Percentiles rank a stretch among this genome's conserved stretches.
Evolutionary conservation across 2,113 vertebrate species (phyloP).

Genomic region (Otocyon megalotis): DNA sequence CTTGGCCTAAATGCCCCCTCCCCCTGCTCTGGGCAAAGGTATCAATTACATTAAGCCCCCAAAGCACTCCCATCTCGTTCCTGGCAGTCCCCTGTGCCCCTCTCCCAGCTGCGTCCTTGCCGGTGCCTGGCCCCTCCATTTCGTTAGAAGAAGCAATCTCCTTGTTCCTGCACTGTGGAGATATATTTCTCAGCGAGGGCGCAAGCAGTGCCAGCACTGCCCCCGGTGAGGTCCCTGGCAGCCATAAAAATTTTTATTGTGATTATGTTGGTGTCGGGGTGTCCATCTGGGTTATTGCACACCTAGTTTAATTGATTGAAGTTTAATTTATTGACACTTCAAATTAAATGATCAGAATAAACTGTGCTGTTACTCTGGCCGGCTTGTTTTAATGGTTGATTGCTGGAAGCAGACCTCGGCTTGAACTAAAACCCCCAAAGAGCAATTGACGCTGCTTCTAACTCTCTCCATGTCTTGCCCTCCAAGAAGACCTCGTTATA

Average conservation of each 20-base stretch:
- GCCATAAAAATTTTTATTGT: slow-evolving; percentile 85
- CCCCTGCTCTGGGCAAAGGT: slow-evolving; percentile 78
- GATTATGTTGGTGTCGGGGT: slow-evolving; percentile 82
- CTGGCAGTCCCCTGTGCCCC: slow-evolving; percentile 77
- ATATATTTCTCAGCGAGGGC: slow-evolving; percentile 83
- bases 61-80: slow-evolving; percentile 82
- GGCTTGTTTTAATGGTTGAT: slow-evolving; percentile 86
- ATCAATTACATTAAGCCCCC: slow-evolving; percentile 85
- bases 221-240: slow-evolving; percentile 84
- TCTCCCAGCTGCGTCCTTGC: slow-evolving; percentile 83
- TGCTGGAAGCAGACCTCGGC: slow-evolving; percentile 84
- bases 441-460: slow-evolving; percentile 83
- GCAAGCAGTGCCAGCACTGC: slow-evolving; percentile 79
- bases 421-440: slow-evolving; percentile 85
- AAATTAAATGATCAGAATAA: slow-evolving; percentile 87
- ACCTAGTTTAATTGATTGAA: slow-evolving; percentile 88
- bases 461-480: slow-evolving; percentile 81
- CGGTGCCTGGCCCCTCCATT: slow-evolving; percentile 75
- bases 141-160: slow-evolving; percentile 82
- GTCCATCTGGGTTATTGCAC: slow-evolving; percentile 86
- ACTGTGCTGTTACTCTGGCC: slow-evolving; percentile 85
- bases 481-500: slow-evolving; percentile 84
- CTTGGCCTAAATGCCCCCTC: slow-evolving; percentile 78
- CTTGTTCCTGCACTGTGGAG: slow-evolving; percentile 66
- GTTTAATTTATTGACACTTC: slow-evolving; percentile 88